Evolutionary conservation across 2,888 invertebrate genomes (phyloP), one percentile per base, ranked within the genome.

Genomic region (Catocala sponsa): DNA sequence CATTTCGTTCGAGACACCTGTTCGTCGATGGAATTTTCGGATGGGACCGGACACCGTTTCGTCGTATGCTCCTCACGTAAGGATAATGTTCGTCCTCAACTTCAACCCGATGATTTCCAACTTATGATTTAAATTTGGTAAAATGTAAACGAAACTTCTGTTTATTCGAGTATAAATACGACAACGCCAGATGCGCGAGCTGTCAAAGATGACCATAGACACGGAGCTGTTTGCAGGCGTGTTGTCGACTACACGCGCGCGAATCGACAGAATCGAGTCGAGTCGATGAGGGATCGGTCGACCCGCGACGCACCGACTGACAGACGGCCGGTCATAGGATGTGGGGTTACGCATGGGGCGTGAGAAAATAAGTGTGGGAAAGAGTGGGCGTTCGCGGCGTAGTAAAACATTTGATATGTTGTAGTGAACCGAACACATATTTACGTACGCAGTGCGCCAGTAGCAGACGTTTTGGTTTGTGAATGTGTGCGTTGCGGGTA

Each of bases 291-390:
- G 72, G 76, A 76, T 77, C 81, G 82, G 76, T 78, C 82, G 80
- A 80, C 78, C 77, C 75, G 84, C 87, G 82, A 82, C 83, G 81
- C 83, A 83, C 76, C 81, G 81, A 86, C 85, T 84, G 84, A 84
- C 89, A 86, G 89, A 84, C 92, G 85, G 89, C 85, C 92, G 92
- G 91, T 91, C 95, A 95, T 95, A 96, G 96, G 96, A 96, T 96
- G 96, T 96, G 95, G 96, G 96, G 96, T 96, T 96, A 96, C 95
- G 95, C 95, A 95, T 95, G 95, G 96, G 96, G 96, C 96, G 96
- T 96, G 96, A 96, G 96, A 96, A 96, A 96, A 96, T 95, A 95
- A 96, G 96, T 96, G 96, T 96, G 96, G 96, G 96, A 96, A 96
- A 96, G 96, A 96, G 96, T 96, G 96, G 96, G 96, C 96, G 96